Evolutionary conservation across 1,140 invertebrate genomes (phyloP).

Genomic region (Tribolium castaneum): DNA sequence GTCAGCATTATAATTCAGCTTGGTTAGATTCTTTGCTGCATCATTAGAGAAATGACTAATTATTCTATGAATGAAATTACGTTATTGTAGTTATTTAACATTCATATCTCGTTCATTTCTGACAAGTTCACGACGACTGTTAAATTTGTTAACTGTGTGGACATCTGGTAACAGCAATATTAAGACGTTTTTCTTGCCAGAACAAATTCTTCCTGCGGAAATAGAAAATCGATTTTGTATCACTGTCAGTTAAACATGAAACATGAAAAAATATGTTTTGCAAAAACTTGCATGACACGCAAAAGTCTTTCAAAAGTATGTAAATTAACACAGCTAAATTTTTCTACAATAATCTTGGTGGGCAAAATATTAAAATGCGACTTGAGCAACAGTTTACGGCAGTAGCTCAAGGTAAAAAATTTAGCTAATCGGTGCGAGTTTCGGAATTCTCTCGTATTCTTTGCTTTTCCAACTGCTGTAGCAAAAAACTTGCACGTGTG

Average conservation of each 20-base stretch:
- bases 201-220: conserved; percentile 30
- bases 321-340: too few species aligned
- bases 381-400: too few species aligned
- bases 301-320: too few species aligned
- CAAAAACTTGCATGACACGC: not conserved
- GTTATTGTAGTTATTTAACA: not conserved
- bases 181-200: conserved; percentile 34
- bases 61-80: conserved; percentile 12
- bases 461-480: too few species aligned
- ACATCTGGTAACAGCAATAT: conserved; percentile 32
- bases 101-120: not conserved
- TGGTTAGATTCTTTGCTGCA: not conserved
- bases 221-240: conserved; percentile 40
- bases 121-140: not conserved
- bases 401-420: not conserved
- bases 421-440: not conserved
- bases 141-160: conserved; percentile 11
- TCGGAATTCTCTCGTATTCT: too few species aligned
- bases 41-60: not conserved
- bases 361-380: too few species aligned
- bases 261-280: conserved; percentile 14
- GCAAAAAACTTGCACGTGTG: not conserved
- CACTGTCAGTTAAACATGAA: conserved; percentile 34
- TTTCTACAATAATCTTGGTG: too few species aligned
- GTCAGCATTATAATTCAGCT: not conserved